phyloP scores from a whole-genome alignment of 2,888 invertebrate species.

The Phymatocera aterrima region DNA sequence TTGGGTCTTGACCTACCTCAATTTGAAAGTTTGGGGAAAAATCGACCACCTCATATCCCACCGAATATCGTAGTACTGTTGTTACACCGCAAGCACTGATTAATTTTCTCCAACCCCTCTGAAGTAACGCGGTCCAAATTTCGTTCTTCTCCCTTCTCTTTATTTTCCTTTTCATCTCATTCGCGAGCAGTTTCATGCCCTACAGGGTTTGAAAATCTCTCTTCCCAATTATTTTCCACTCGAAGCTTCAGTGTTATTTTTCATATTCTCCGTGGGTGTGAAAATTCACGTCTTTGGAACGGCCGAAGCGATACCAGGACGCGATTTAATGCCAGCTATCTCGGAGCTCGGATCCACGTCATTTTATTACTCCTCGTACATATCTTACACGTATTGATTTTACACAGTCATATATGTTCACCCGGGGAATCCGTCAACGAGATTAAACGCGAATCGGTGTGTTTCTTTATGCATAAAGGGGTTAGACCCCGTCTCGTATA shows the following conservation, averaged over 20 bases:
- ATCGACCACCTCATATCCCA: background rate
- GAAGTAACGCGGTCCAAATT: background rate
- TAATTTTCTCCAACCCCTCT: background rate
- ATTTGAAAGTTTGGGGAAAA: background rate
- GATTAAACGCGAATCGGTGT: slow-evolving; percentile 8
- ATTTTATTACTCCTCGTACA: background rate
- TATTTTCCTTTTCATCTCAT: slow-evolving; percentile 4
- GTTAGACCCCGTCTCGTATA: slow-evolving; percentile 10
- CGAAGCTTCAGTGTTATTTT: background rate
- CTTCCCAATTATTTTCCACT: background rate
- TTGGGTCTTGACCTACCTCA: slow-evolving; percentile 3
- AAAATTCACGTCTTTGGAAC: background rate
- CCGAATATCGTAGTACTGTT: background rate
- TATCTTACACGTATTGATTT: background rate
- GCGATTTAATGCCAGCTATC: background rate
- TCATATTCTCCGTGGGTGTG: background rate
- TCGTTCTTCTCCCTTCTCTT: no score
- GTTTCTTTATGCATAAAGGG: slow-evolving; percentile 19
- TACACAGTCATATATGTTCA: background rate
- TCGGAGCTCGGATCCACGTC: background rate
- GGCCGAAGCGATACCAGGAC: background rate
- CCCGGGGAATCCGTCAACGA: slow-evolving; percentile 24
- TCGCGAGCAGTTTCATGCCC: background rate
- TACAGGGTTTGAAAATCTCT: background rate
- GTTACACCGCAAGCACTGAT: slow-evolving; percentile 17